These are phyloP conservation scores for Zoanthus gigantus DNA, from an alignment of 92 coral and sea anemone species.

Conservation along the genomic window DNA sequence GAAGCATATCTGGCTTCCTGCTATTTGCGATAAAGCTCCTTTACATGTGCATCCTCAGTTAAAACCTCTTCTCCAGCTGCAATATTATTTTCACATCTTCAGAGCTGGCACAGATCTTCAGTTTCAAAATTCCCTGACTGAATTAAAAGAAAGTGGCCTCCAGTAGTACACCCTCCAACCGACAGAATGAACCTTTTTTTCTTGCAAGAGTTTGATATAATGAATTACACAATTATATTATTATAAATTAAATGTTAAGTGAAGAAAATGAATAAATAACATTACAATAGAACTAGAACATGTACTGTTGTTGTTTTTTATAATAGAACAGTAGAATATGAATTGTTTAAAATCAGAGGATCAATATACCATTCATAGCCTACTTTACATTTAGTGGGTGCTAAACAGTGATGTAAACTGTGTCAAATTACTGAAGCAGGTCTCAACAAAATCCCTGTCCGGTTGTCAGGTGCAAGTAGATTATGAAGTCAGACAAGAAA, in stretches of 20 bases:
- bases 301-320: not conserved
- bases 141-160: too few species aligned
- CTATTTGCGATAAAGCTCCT: constrained; percentile 4
- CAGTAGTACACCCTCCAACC: too few species aligned
- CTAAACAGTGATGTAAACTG: not conserved
- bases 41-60: not conserved
- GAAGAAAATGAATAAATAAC: not conserved
- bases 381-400: not conserved
- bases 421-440: not conserved
- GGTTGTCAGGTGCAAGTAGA: too few species aligned
- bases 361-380: not conserved
- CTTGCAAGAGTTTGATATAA: too few species aligned
- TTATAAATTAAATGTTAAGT: too few species aligned
- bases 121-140: not conserved
- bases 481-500: too few species aligned
- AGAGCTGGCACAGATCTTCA: not conserved
- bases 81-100: not conserved
- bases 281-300: not conserved
- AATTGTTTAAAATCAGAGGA: not conserved
- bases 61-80: constrained; percentile 3
- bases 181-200: too few species aligned
- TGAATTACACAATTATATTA: too few species aligned
- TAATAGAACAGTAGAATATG: not conserved
- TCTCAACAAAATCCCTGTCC: too few species aligned
- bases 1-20: not conserved